These are phyloP conservation scores for Drosophila tanythrix DNA, from an alignment of 2,888 invertebrate genomes.

Conservation along the genomic window DNA sequence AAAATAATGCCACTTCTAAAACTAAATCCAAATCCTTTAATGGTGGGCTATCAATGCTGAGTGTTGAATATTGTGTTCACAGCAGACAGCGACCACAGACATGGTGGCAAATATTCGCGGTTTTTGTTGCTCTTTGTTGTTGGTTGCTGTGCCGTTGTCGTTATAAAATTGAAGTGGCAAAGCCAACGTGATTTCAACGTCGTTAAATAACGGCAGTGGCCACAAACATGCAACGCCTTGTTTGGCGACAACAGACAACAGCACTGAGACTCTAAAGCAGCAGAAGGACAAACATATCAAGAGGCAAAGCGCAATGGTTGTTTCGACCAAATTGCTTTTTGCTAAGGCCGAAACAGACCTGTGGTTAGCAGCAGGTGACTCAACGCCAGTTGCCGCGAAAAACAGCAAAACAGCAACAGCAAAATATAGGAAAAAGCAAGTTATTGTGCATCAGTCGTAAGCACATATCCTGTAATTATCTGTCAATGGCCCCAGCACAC, in stretches of 20 bases:
- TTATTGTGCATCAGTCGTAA: neutral
- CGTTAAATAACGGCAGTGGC: slow-evolving; percentile 43
- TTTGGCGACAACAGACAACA: slow-evolving; percentile 51
- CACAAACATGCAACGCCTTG: slow-evolving; percentile 52
- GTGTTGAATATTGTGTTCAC: slow-evolving; percentile 8
- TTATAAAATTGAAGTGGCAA: slow-evolving; percentile 76
- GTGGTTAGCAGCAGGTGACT: slow-evolving; percentile 54
- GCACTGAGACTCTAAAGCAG: slow-evolving; percentile 41
- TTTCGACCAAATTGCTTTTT: slow-evolving; percentile 76
- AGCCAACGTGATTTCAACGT: slow-evolving; percentile 75
- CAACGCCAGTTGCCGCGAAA: slow-evolving; percentile 16
- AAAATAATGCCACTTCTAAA: slow-evolving; percentile 32
- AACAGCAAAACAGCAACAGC: slow-evolving; percentile 13
- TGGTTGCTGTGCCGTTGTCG: slow-evolving; percentile 43
- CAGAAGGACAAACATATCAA: neutral
- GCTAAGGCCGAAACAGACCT: slow-evolving; percentile 53
- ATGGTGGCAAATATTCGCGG: slow-evolving; percentile 62
- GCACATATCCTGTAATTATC: neutral
- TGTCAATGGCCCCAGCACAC: neutral
- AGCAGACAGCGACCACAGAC: slow-evolving; percentile 62
- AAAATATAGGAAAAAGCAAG: neutral
- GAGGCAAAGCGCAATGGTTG: neutral
- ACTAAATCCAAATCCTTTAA: slow-evolving; percentile 16
- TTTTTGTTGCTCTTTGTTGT: slow-evolving; percentile 24
- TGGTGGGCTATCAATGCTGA: slow-evolving; percentile 21